phyloP scores from a whole-genome alignment of 2,113 vertebrate genomes.

The Hiodon alosoides region DNA sequence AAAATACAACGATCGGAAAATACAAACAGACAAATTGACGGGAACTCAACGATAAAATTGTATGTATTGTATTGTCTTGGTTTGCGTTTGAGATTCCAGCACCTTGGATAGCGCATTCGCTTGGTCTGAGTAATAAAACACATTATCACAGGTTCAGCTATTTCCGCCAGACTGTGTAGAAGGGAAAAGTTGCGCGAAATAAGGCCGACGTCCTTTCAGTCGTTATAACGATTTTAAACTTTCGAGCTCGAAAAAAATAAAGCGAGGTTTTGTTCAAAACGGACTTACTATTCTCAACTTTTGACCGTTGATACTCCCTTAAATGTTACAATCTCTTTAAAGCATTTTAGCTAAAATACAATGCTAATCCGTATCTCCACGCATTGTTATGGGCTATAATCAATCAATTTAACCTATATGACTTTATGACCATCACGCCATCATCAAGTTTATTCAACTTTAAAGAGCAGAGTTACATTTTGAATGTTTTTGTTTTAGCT shows the following conservation, averaged over 20 bases:
- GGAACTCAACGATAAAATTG: neutral
- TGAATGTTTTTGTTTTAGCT: neutral
- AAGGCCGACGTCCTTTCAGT: too few species aligned
- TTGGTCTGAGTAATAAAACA: neutral
- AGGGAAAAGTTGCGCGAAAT: neutral
- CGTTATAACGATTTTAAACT: too few species aligned
- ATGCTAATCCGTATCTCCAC: too few species aligned
- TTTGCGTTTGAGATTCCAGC: slow-evolving; percentile 17
- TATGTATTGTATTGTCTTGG: neutral
- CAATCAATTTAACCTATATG: too few species aligned
- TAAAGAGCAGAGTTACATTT: neutral
- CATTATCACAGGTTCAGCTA: neutral
- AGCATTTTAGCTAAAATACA: too few species aligned
- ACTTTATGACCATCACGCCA: too few species aligned
- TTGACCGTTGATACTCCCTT: too few species aligned
- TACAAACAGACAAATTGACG: neutral
- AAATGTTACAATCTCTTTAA: too few species aligned
- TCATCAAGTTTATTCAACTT: neutral
- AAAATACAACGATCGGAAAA: neutral
- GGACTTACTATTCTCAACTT: too few species aligned
- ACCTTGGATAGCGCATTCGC: slow-evolving; percentile 28
- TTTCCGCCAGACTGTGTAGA: slow-evolving; percentile 2
- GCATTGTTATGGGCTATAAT: too few species aligned
- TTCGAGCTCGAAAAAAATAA: too few species aligned
- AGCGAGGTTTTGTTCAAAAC: too few species aligned